Evolutionary conservation across 2,888 invertebrate species (phyloP).

Genomic region (Esperia sulphurella): DNA sequence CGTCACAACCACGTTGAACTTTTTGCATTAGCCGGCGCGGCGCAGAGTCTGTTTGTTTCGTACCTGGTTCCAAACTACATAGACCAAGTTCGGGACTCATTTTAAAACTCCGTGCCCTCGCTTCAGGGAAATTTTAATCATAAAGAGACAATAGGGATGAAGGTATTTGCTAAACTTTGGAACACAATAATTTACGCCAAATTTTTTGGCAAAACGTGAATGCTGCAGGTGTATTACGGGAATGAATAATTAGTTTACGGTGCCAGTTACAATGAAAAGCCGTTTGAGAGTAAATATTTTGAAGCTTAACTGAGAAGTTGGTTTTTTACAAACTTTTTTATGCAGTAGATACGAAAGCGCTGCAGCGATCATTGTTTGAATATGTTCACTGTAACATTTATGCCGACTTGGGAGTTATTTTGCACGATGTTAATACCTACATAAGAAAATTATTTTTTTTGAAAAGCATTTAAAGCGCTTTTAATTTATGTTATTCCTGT

Average conservation of each 20-base stretch:
- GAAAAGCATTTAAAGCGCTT: too few relatives aligned
- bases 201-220: not conserved
- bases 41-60: constrained; percentile 59
- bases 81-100: constrained; percentile 63
- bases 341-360: too few relatives aligned
- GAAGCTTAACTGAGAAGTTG: too few relatives aligned
- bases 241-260: not conserved
- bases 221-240: not conserved
- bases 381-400: too few relatives aligned
- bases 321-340: too few relatives aligned
- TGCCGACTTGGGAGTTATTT: too few relatives aligned
- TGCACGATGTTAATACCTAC: too few relatives aligned
- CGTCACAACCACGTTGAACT: constrained; percentile 47
- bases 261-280: too few relatives aligned
- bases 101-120: constrained; percentile 57
- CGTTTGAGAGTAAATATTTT: too few relatives aligned
- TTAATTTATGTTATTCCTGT: too few relatives aligned
- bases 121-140: constrained; percentile 61
- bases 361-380: too few relatives aligned
- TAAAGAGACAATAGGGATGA: constrained; percentile 66
- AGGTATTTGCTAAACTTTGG: constrained; percentile 50
- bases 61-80: constrained; percentile 55
- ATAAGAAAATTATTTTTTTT: too few relatives aligned
- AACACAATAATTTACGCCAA: constrained; percentile 44
- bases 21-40: constrained; percentile 66